Evolutionary conservation across 2,888 invertebrate genomes (phyloP).

Genomic region (Rotaria sp.): DNA sequence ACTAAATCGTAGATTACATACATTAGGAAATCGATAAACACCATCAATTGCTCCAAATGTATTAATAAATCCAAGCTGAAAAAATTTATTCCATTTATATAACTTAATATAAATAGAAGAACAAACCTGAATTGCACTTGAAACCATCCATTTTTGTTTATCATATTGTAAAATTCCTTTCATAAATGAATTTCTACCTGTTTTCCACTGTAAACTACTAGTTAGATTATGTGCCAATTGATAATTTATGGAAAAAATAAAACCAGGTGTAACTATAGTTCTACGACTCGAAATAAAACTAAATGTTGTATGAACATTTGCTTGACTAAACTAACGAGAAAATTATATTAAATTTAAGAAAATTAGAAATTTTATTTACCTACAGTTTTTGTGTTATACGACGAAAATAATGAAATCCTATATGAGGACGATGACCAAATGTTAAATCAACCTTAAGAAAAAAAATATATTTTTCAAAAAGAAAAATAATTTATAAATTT

Average conservation of each 20-base stretch:
- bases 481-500: neutral
- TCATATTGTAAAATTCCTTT: neutral
- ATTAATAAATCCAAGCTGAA: neutral
- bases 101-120: neutral
- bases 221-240: neutral
- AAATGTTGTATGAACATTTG: neutral
- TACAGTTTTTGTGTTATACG: slow-evolving; percentile 23
- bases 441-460: neutral
- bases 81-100: neutral
- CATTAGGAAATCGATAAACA: neutral
- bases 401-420: neutral
- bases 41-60: slow-evolving; percentile 3
- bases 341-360: neutral
- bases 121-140: neutral
- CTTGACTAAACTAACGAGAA: neutral
- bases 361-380: neutral
- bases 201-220: slow-evolving; percentile 9
- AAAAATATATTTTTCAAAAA: neutral
- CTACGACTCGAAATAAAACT: neutral
- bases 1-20: slow-evolving; percentile 13
- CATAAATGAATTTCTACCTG: neutral
- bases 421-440: neutral
- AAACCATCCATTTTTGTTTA: neutral
- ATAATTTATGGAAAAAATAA: neutral
- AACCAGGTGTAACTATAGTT: neutral